Conservation (phyloP, 2,113 vertebrate species). For the Tragelaphus imberbis region DNA sequence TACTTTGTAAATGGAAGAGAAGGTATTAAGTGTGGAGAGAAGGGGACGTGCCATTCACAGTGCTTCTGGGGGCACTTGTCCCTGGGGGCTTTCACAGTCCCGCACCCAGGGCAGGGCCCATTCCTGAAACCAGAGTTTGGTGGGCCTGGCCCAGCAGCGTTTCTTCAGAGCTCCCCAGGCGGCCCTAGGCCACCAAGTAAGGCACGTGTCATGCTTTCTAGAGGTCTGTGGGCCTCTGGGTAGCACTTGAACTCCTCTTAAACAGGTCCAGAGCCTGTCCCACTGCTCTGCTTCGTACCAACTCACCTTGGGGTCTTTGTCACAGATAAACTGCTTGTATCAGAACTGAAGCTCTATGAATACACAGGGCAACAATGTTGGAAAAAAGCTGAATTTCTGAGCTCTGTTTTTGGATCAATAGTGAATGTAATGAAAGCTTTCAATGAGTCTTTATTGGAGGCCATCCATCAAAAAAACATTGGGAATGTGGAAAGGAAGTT, state of each 20-base stretch:
- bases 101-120: background rate
- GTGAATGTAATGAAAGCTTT: background rate
- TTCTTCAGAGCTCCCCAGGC: background rate
- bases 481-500: background rate
- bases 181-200: background rate
- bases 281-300: background rate
- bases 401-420: background rate
- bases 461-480: rapidly evolving
- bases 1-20: background rate
- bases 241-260: background rate
- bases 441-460: background rate
- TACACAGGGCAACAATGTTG: background rate
- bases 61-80: background rate
- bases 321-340: background rate
- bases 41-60: background rate
- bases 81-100: background rate
- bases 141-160: background rate
- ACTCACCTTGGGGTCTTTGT: background rate
- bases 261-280: background rate
- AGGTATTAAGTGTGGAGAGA: background rate
- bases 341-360: background rate
- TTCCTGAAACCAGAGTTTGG: background rate
- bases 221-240: background rate
- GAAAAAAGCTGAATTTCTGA: background rate
- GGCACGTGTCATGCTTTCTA: background rate